Evolutionary conservation across 2,113 vertebrate genomes (phyloP), one percentile per base, ranked within the genome.

Genomic region (Ctenodactylus gundi): DNA sequence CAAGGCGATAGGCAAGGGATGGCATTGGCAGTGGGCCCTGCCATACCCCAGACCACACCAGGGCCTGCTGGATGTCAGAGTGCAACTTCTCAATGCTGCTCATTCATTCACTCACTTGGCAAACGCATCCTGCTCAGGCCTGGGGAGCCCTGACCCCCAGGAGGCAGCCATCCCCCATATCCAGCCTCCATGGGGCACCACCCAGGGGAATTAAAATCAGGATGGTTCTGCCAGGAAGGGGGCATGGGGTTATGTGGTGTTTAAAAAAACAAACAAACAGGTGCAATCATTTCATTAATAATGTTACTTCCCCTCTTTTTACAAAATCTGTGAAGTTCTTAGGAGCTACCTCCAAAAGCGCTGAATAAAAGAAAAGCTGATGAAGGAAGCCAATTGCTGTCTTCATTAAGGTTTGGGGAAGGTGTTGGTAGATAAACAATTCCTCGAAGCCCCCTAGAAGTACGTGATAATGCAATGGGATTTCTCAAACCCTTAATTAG

Each of bases 341-440:
- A 64, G 46, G 41, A 53, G 41, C 77, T 39, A 57, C 15, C 55
- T 90, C 51, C 5, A 34, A 83, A 77, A 31, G 7, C 70, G 46
- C 34, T 68, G 51, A 90, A 82, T 70, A n/a, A n/a, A n/a, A n/a
- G n/a, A n/a, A 94, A 90, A 53, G 36, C 73, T 82, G 64, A 58
- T 29, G 34, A 86, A 46, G n/a, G 3, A 39, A 65, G 27, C 46
- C 1, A 73, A 18, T 31, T 41, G 44, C 4, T 62, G 34, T 62
- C 31, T 73, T 67, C 23, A 15, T 58, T 67, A 49, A 82, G 1
- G 49, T 49, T 67, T 94, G 44, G 21, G 58, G 25, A 87, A 85
- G 65, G 3, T 14, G 70, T 84, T 90, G 15, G 14, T 55, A 23
- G n/a, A 57, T 73, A 58, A 80, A 87, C 34, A 72, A 27, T 25